Conservation (phyloP, 2,888 invertebrate species). For the Lasioglossum oenotherae region DNA sequence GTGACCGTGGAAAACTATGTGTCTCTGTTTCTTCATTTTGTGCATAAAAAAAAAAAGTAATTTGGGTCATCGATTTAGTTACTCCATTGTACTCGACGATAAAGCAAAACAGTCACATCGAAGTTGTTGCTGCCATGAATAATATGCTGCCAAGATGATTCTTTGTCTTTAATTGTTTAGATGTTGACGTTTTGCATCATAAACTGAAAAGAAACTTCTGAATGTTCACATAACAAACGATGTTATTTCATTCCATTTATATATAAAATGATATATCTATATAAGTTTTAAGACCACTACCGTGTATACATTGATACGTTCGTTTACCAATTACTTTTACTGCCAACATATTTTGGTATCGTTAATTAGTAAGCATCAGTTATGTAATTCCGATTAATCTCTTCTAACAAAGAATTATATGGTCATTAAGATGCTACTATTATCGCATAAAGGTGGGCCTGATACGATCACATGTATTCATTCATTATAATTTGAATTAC, state of each 20-base stretch:
- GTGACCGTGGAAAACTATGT: constrained; percentile 29
- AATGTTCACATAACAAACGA: constrained; percentile 60
- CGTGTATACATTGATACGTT: constrained; percentile 59
- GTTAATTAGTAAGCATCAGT: constrained; percentile 55
- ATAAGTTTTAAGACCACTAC: constrained; percentile 69
- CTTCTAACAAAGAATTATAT: constrained; percentile 44
- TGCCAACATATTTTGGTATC: constrained; percentile 53
- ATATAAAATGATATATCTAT: constrained; percentile 69
- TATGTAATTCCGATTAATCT: constrained; percentile 43
- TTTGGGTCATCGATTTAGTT: constrained; percentile 41
- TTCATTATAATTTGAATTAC: not conserved
- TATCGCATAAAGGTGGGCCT: constrained; percentile 56
- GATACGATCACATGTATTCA: not conserved
- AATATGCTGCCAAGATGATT: constrained; percentile 76
- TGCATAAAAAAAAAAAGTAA: constrained; percentile 42
- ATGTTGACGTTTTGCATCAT: constrained; percentile 62
- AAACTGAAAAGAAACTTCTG: constrained; percentile 60
- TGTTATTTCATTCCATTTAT: constrained; percentile 71
- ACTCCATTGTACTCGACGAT: constrained; percentile 19
- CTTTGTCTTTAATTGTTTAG: constrained; percentile 67
- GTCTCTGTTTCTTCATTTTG: constrained; percentile 41
- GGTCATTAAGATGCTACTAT: constrained; percentile 48
- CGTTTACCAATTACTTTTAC: constrained; percentile 64
- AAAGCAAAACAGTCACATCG: constrained; percentile 50
- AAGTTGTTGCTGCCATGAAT: constrained; percentile 78